phyloP scores from a whole-genome alignment of 2,113 vertebrate genomes.

The Rhinichthys klamathensis region DNA sequence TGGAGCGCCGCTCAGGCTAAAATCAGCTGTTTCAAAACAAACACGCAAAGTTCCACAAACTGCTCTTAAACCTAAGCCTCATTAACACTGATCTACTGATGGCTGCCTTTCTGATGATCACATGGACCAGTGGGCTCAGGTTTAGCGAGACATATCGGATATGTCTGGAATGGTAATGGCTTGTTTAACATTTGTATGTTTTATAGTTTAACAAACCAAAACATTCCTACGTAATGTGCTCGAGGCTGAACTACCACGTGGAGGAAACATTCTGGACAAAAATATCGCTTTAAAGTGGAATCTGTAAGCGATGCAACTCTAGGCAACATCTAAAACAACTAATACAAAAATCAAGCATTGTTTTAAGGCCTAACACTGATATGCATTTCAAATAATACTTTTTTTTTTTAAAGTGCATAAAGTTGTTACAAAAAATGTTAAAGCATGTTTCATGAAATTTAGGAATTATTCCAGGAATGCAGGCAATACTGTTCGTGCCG shows the following conservation, averaged over 20 bases:
- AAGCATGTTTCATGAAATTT: neutral
- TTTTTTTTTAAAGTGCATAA: too few relatives aligned
- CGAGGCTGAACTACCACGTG: neutral
- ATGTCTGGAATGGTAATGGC: conserved; percentile 7
- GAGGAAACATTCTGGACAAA: neutral
- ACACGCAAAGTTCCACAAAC: conserved; percentile 67
- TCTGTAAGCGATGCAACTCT: neutral
- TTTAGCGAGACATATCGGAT: conserved; percentile 37
- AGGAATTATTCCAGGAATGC: neutral
- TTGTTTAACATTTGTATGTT: neutral
- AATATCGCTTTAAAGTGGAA: neutral
- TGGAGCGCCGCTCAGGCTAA: conserved; percentile 60
- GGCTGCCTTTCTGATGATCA: conserved; percentile 23
- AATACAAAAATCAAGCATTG: neutral
- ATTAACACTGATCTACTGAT: conserved; percentile 57
- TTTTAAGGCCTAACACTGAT: neutral
- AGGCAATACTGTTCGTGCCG: neutral
- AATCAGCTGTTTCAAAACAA: conserved; percentile 72
- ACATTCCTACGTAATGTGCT: conserved; percentile 9
- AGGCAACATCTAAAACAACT: neutral
- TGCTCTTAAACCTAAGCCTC: conserved; percentile 67
- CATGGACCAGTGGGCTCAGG: conserved; percentile 36
- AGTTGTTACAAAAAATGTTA: too few relatives aligned
- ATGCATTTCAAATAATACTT: neutral
- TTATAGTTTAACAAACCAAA: conserved; percentile 18